Evolutionary conservation across 35 echinoderm and acorn worm species (phyloP).

Genomic region (Anneissia japonica): DNA sequence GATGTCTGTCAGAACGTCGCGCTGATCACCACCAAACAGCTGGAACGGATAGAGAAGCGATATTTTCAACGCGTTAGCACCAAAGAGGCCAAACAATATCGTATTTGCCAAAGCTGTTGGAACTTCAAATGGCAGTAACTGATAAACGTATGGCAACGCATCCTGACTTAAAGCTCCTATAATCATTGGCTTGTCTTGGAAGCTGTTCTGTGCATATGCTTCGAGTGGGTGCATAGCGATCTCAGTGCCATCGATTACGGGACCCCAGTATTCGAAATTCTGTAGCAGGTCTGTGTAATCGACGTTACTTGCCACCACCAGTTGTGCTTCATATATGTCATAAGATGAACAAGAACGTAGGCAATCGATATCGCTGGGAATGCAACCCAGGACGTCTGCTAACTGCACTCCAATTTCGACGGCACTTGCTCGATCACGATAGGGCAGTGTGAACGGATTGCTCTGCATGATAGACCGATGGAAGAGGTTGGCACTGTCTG

Average conservation of each 20-base stretch:
- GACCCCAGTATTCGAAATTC: constrained; percentile 53
- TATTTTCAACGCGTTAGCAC: neutral
- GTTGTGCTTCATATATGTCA: constrained; percentile 15
- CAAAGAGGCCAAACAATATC: neutral
- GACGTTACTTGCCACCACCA: constrained; percentile 2
- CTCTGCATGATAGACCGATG: constrained; percentile 47
- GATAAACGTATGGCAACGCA: constrained; percentile 24
- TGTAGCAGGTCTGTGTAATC: constrained; percentile 36
- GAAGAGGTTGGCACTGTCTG: constrained; percentile 31
- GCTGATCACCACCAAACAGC: constrained; percentile 6
- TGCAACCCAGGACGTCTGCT: constrained; percentile 24
- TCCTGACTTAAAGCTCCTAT: constrained; percentile 36
- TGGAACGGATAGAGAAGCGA: constrained; percentile 14
- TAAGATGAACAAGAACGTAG: constrained; percentile 17
- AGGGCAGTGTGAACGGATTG: constrained; percentile 47
- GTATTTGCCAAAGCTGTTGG: neutral
- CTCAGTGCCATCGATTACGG: constrained; percentile 18
- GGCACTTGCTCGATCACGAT: constrained; percentile 1
- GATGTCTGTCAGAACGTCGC: constrained; percentile 16
- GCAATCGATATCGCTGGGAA: neutral
- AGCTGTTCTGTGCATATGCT: constrained; percentile 20
- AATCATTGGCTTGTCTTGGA: constrained; percentile 45
- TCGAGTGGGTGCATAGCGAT: constrained; percentile 24
- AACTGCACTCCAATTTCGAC: constrained; percentile 25
- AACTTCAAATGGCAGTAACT: constrained; percentile 2